Evolutionary conservation across 2,113 vertebrate genomes (phyloP).

Genomic region (Gallinago paraguaiae): DNA sequence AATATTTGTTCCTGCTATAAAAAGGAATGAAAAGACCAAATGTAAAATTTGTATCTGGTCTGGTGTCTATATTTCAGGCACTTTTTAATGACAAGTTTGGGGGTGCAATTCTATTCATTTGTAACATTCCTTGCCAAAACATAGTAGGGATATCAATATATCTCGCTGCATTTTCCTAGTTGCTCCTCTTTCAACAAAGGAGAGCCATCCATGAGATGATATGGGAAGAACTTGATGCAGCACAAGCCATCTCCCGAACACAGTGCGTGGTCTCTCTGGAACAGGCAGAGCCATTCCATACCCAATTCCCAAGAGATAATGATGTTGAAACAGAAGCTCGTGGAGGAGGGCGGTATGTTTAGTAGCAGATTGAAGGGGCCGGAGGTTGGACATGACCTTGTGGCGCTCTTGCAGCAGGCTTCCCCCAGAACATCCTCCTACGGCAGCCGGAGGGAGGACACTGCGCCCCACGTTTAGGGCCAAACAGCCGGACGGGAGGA

Average conservation of each 20-base stretch:
- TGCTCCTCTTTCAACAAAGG: neutral
- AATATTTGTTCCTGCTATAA: neutral
- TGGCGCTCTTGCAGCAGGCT: rapidly evolving
- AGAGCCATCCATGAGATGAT: neutral
- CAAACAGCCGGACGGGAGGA: neutral
- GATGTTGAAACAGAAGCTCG: neutral
- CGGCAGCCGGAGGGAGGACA: rapidly evolving
- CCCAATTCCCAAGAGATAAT: neutral
- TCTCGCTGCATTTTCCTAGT: neutral
- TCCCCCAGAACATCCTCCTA: neutral
- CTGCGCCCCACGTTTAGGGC: rapidly evolving
- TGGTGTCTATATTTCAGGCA: neutral
- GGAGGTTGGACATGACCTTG: neutral
- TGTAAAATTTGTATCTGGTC: neutral
- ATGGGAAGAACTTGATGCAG: rapidly evolving
- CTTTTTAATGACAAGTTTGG: neutral
- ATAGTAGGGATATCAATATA: neutral
- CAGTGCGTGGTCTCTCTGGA: neutral
- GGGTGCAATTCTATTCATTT: neutral
- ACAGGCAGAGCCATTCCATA: neutral
- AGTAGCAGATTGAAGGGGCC: neutral
- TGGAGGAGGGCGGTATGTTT: neutral
- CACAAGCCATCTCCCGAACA: neutral
- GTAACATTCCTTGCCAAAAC: neutral
- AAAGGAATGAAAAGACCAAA: neutral